phyloP scores from a whole-genome alignment of 2,113 vertebrate species.

The Coturnix japonica region DNA sequence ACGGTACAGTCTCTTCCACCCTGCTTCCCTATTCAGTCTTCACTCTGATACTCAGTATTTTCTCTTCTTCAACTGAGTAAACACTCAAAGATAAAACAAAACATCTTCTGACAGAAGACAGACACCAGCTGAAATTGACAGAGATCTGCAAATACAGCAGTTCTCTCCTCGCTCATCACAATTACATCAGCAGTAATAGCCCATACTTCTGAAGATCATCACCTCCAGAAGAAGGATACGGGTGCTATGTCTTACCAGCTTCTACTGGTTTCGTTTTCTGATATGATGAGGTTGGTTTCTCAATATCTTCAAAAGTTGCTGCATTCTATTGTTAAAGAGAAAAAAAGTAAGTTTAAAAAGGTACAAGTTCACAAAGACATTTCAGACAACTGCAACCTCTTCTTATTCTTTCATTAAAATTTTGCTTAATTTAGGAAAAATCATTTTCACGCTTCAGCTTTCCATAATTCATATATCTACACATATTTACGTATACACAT shows the following conservation, averaged over 20 bases:
- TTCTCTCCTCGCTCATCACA: background rate
- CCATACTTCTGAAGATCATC: background rate
- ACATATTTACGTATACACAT: background rate
- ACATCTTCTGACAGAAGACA: background rate
- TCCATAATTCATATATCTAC: background rate
- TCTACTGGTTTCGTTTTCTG: constrained; percentile 93
- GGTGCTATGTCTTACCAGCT: constrained; percentile 80
- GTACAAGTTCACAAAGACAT: background rate
- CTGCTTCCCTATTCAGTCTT: background rate
- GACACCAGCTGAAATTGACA: background rate
- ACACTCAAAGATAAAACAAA: background rate
- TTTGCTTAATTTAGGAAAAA: background rate
- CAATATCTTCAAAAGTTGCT: constrained; percentile 89
- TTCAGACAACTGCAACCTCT: background rate
- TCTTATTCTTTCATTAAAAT: background rate
- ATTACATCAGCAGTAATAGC: background rate
- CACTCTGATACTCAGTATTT: background rate
- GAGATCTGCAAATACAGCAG: background rate
- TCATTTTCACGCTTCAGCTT: background rate
- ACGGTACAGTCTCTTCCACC: background rate
- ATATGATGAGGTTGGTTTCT: constrained; percentile 83
- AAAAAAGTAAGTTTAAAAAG: background rate
- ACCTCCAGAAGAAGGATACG: background rate
- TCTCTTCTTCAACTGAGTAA: background rate
- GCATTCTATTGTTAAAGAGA: constrained; percentile 80